Evolutionary conservation across 2,888 invertebrate species (phyloP).

Genomic region (Brenthis hecate): DNA sequence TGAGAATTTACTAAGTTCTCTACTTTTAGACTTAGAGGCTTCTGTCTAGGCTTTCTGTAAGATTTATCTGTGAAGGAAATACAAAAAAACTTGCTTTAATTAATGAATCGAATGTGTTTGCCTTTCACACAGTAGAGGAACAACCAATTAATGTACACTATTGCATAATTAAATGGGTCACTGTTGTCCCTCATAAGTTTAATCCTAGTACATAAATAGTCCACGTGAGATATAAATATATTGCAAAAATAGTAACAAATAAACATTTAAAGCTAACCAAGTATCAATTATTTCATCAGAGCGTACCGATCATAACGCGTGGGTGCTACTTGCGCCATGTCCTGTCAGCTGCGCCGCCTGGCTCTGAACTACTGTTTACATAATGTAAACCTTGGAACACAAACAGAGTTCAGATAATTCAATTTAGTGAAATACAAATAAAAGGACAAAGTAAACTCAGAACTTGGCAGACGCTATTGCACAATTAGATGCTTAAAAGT

Average conservation of each 20-base stretch:
- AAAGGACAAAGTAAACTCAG: constrained; percentile 6
- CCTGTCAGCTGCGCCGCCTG: constrained; percentile 38
- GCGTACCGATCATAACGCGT: constrained; percentile 30
- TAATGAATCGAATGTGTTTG: too few species aligned
- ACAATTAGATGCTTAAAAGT: neutral
- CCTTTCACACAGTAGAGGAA: too few species aligned
- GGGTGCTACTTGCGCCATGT: constrained; percentile 43
- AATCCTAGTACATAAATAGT: neutral
- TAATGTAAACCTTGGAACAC: constrained; percentile 10
- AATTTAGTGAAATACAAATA: constrained; percentile 21
- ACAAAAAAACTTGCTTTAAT: too few species aligned
- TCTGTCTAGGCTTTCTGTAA: too few species aligned
- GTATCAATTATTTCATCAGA: constrained; percentile 35
- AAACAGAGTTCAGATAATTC: constrained; percentile 8
- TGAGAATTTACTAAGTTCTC: too few species aligned
- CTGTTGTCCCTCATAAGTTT: too few species aligned
- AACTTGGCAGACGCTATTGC: constrained; percentile 16
- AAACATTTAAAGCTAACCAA: constrained; percentile 17
- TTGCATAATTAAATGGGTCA: too few species aligned
- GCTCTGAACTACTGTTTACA: constrained; percentile 25
- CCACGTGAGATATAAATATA: neutral
- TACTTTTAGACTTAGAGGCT: too few species aligned
- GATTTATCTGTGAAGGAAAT: too few species aligned
- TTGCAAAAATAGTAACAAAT: constrained; percentile 10
- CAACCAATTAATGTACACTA: too few species aligned